A percentile compares a stretch with the other conserved stretches of the same genome.
phyloP scores from a whole-genome alignment of 2,797 vertebrate species.

The Mormyrus hasselquistii region DNA sequence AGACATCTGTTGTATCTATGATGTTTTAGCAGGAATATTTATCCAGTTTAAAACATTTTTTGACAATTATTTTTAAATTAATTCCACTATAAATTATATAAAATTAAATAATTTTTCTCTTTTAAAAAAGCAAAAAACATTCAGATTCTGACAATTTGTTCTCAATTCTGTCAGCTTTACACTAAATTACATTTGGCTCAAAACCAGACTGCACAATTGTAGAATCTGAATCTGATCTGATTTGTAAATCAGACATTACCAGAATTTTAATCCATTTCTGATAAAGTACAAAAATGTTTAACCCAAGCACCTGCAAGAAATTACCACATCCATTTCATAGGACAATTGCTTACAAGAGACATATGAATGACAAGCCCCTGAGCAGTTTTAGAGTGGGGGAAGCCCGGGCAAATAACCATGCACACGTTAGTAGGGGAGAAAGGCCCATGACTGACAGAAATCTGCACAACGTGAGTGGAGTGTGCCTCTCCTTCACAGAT shows the following conservation, averaged over 20 bases:
- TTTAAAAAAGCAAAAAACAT: background rate
- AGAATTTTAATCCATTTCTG: background rate
- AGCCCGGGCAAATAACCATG: background rate
- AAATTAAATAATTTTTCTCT: background rate
- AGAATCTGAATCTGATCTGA: slow-evolving; percentile 10
- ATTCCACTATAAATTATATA: background rate
- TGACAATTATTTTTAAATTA: background rate
- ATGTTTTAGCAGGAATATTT: background rate
- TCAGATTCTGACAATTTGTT: background rate
- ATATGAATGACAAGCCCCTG: background rate
- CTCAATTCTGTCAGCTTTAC: background rate
- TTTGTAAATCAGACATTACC: slow-evolving; percentile 16
- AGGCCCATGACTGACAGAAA: background rate
- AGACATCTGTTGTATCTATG: background rate
- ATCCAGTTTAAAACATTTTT: background rate
- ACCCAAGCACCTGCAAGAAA: slow-evolving; percentile 6
- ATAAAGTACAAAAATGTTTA: background rate
- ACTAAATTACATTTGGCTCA: slow-evolving; percentile 18
- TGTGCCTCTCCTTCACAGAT: background rate
- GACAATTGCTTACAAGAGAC: background rate
- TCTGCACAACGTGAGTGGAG: background rate
- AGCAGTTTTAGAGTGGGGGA: background rate
- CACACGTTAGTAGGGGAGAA: background rate
- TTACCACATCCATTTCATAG: background rate
- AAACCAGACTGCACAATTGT: slow-evolving; percentile 38